Base-by-base conservation (phyloP, 2,888 invertebrate genomes). In the Pocota personata region DNA sequence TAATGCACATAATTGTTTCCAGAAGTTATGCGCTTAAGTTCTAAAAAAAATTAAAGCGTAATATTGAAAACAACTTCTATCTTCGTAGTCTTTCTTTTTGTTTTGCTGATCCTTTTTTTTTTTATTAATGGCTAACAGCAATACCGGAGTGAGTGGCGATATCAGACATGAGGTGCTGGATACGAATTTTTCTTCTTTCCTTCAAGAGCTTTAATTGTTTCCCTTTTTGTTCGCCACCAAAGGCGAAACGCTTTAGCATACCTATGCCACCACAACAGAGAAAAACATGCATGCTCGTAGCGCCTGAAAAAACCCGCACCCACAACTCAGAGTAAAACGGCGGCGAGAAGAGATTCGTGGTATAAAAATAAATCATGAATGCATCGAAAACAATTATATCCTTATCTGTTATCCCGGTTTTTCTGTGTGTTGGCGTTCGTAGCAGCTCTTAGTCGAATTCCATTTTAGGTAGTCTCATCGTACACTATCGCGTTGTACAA, bases 381-480 rank as follows among this genome's bases (percentile, higher is more conserved):
- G 60, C 60, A 62, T 69, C 62, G 75, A 75, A 75, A 82, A 75
- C 75, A 82, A 82, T 82, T 82, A 82, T 67, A 50, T 67, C 67
- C 66, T 24, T 60, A 67, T 78, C 73, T 55, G 50, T 32, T 66
- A 62, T 37, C 3, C 21, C 1, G 14, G 14, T 55, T 64, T 46
- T 27, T 35, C n/a, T 27, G 14, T 3, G n/a, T 32, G 62, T 52
- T 50, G 16, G 32, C 24, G 16, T 69, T 50, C 62, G 69, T 16
- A 62, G 46, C 40, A 72, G 37, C 58, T 58, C 21, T 55, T 73
- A 69, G 62, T 24, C 43, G 19, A 66, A 67, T 62, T 50, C 19
- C 55, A 37, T 30, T 62, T 14, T 58, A 12, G 24, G 24, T 30
- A 43, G 19, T 57, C 32, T 43, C 37, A 1, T 12, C n/a, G n/a